A percentile compares a stretch with the other conserved stretches of the same genome.
These are phyloP conservation scores for Notolabrus celidotus DNA, from an alignment of 2,797 vertebrate genomes.

Conservation along the genomic window DNA sequence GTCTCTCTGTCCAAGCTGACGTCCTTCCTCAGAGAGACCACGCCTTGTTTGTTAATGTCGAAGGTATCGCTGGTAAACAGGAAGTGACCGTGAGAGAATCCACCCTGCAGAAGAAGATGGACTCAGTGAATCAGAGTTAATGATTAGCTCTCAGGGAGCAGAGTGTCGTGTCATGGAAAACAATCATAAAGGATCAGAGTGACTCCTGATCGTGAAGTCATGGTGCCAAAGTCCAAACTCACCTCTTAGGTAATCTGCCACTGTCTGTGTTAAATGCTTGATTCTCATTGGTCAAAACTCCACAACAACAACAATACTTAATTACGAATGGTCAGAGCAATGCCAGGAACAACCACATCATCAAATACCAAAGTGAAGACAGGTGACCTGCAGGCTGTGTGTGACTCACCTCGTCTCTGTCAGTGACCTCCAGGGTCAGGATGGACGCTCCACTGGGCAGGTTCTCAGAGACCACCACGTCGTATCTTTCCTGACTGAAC, in stretches of 20 bases:
- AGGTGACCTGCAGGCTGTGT: too few relatives aligned
- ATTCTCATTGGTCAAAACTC: too few relatives aligned
- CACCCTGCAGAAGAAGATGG: conserved; percentile 73
- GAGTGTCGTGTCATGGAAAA: too few relatives aligned
- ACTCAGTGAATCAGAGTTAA: neutral
- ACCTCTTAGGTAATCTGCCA: too few relatives aligned
- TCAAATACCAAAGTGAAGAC: too few relatives aligned
- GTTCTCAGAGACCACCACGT: conserved; percentile 79
- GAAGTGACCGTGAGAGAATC: conserved; percentile 85
- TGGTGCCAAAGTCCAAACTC: neutral
- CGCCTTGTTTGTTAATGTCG: conserved; percentile 78
- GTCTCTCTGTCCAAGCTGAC: conserved; percentile 85
- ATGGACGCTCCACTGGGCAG: conserved; percentile 75
- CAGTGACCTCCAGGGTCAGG: conserved; percentile 78
- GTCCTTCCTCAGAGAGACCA: conserved; percentile 77
- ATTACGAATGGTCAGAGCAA: too few relatives aligned
- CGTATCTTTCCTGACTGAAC: conserved; percentile 76
- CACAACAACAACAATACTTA: too few relatives aligned
- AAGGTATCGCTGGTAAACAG: conserved; percentile 75
- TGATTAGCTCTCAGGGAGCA: neutral
- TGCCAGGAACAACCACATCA: too few relatives aligned
- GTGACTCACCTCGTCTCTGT: conserved; percentile 81
- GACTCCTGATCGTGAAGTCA: too few relatives aligned
- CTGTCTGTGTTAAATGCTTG: too few relatives aligned
- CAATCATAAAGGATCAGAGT: neutral